Percentiles rank a stretch among this genome's conserved stretches.
phyloP scores from a whole-genome alignment of 2,113 vertebrate genomes.

The Empidonax traillii region DNA sequence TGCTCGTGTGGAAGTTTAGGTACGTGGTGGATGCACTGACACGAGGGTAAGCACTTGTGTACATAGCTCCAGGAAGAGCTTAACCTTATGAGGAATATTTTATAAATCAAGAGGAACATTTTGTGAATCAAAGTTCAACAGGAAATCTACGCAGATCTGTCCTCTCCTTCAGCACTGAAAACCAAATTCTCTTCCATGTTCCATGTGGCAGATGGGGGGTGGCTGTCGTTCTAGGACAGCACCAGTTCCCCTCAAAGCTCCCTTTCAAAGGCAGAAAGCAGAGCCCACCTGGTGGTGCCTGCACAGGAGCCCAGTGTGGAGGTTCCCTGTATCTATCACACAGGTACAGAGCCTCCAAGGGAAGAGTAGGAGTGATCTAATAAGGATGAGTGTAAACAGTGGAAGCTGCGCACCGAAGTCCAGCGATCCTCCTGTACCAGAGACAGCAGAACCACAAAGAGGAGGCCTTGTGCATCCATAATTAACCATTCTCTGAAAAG shows the following conservation, averaged over 20 bases:
- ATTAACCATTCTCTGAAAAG: not conserved
- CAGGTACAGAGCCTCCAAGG: not conserved
- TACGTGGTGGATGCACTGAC: not conserved
- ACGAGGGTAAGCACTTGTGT: not conserved
- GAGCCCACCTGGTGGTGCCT: not conserved
- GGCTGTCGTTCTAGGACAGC: not conserved
- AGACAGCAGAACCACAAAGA: not conserved
- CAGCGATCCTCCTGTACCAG: not conserved
- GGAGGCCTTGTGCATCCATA: not conserved
- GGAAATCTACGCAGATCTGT: not conserved
- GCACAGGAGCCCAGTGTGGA: not conserved
- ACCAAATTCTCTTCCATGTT: not conserved
- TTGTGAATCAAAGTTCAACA: not conserved
- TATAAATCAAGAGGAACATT: not conserved
- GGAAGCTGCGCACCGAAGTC: not conserved
- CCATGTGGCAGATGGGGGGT: not conserved
- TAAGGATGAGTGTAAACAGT: fast-evolving
- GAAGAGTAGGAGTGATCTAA: fast-evolving
- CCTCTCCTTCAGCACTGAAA: not conserved
- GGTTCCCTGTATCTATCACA: fast-evolving
- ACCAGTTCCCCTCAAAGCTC: not conserved
- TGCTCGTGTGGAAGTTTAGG: not conserved
- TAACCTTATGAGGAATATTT: not conserved
- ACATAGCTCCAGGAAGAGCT: not conserved
- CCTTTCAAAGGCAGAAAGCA: not conserved